Base-by-base conservation (phyloP, 2,113 vertebrate genomes). In the Geococcyx californianus region DNA sequence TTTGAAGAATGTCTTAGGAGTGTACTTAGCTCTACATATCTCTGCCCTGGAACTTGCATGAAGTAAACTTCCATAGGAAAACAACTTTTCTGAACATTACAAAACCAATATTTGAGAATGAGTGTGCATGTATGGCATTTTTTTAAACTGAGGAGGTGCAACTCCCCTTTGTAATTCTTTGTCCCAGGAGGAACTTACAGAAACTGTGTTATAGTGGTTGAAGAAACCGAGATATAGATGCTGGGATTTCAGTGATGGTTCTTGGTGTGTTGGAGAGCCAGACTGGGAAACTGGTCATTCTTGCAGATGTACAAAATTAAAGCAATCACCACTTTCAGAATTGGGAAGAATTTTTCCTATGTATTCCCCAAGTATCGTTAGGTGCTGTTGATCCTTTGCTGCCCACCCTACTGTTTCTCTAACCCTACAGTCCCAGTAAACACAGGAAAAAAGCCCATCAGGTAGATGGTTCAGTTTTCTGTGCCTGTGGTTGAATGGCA, bases 401-500 rank as follows among this genome's bases (percentile, higher is more conserved):
- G 40, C 51, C 40, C 55, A 40, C 31, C 7, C 11, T 16, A 9
- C 5, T 34, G 10, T 63, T 81, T 59, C 60, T 75, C 24, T 78
- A 31, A 44, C 21, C 8, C n/a, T 75, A 42, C 33, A 62, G 24
- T 58, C 20, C 26, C 75, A 23, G 29, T 10, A 54, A 76, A 36
- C 3, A 73, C 60, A 26, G 28, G 34, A 3, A 10, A 55, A 69
- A 66, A 69, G 73, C 3, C 0, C 5, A 3, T 7, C 1, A 1
- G 10, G 23, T 51, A 13, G 17, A 42, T 51, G 24, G 42, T 60
- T 87, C 16, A 7, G 13, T 52, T 72, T 87, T 55, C 66, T 34
- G 44, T 51, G 47, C n/a, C 74, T 72, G 77, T 1, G 1, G 33
- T 29, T 84, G 29, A 80, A 51, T 60, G 42, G 31, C 40, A 34